Percentiles rank a stretch among this genome's conserved stretches.
phyloP scores from a whole-genome alignment of 1,140 invertebrate species.

The Lordiphosa mommai region DNA sequence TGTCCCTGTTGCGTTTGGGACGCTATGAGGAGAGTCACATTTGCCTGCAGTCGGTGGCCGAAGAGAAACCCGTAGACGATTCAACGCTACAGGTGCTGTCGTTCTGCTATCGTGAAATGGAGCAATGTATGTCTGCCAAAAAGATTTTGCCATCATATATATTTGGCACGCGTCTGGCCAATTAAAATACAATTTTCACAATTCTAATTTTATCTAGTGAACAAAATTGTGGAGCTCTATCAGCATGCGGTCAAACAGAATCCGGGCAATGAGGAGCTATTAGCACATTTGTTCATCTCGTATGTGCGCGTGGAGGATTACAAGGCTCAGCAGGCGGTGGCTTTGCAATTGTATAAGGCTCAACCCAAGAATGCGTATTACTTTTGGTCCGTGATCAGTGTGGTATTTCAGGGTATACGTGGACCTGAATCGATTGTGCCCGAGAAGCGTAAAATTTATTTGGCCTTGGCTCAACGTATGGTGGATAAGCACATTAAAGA shows the following conservation, averaged over 20 bases:
- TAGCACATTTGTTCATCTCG: constrained; percentile 97
- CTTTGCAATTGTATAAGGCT: constrained; percentile 93
- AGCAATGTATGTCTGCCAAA: constrained; percentile 85
- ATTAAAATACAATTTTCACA: constrained; percentile 49
- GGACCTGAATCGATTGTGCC: constrained; percentile 80
- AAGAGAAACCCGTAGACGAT: constrained; percentile 93
- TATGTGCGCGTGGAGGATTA: constrained; percentile 95
- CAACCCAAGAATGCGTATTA: constrained; percentile 97
- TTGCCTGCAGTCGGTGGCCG: constrained; percentile 89
- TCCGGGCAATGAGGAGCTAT: constrained; percentile 93
- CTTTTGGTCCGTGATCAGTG: constrained; percentile 98
- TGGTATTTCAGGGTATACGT: constrained; percentile 87
- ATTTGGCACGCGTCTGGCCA: constrained; percentile 59
- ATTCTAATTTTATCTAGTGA: constrained; percentile 82
- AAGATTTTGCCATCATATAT: constrained; percentile 40
- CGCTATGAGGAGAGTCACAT: constrained; percentile 88
- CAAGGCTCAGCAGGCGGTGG: constrained; percentile 93
- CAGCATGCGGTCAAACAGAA: constrained; percentile 92
- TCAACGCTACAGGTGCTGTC: constrained; percentile 97
- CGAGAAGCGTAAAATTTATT: constrained; percentile 84
- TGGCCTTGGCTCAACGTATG: constrained; percentile 93
- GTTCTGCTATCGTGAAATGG: constrained; percentile 95
- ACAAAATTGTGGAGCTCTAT: constrained; percentile 93
- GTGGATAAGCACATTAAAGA: constrained; percentile 93
- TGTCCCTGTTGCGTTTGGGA: constrained; percentile 92